Conservation (phyloP, 2,888 invertebrate genomes). For the Idaea aversata region DNA sequence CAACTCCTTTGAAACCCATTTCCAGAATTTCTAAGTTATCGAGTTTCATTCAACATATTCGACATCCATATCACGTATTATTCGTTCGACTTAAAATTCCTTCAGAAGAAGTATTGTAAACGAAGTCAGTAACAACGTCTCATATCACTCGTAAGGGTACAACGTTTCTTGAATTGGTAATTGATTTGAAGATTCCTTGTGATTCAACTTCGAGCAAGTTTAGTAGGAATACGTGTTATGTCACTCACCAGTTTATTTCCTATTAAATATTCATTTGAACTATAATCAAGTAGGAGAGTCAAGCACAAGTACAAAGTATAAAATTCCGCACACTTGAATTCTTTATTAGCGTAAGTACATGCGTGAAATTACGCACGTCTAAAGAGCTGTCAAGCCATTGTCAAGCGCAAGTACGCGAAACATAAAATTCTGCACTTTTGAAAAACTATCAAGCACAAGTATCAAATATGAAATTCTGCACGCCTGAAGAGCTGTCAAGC, state of each 20-base stretch:
- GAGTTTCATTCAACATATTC: slow-evolving; percentile 28
- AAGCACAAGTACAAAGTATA: too few species aligned
- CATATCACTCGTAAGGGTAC: slow-evolving; percentile 42
- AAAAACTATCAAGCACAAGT: too few species aligned
- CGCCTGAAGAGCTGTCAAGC: too few species aligned
- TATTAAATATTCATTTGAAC: too few species aligned
- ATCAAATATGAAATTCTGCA: too few species aligned
- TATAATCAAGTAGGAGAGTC: too few species aligned
- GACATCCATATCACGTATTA: slow-evolving; percentile 60
- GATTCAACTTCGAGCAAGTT: slow-evolving; percentile 6
- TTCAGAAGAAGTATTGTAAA: slow-evolving; percentile 67
- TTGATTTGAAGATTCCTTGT: slow-evolving; percentile 11
- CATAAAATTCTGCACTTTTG: too few species aligned
- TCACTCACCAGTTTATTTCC: neutral
- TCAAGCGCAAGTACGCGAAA: too few species aligned
- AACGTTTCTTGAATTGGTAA: slow-evolving; percentile 31
- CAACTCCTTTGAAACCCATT: neutral
- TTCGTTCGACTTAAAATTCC: slow-evolving; percentile 70
- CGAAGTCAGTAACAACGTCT: slow-evolving; percentile 51
- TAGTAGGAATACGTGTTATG: neutral
- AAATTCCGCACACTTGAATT: too few species aligned
- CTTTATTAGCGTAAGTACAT: too few species aligned
- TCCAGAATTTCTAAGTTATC: neutral
- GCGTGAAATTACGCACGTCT: too few species aligned
- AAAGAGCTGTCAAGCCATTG: too few species aligned